Base-by-base conservation (phyloP, 2,888 invertebrate genomes). In the Dynastes grantii region DNA sequence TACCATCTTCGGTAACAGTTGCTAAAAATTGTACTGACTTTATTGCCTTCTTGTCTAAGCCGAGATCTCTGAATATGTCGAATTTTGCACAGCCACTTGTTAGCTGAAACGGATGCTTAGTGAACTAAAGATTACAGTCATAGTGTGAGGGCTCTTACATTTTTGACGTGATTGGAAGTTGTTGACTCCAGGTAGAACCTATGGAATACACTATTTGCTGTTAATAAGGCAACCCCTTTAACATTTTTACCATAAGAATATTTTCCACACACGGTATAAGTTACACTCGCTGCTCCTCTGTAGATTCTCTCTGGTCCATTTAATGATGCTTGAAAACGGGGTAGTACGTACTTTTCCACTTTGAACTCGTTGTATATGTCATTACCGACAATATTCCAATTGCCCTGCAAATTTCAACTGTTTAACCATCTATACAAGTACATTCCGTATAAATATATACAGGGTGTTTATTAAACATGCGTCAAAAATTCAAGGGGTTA, bases 191-290 rank as follows among this genome's bases (percentile, higher is more conserved):
- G 84, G 83, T 6, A 29, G 5, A 37, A 83, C 45, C 82, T 83
- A 79, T 86, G 85, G 82, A 4, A 16, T 2, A 32, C 0, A 40
- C 11, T 2, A 32, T 73, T 84, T 16, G 87, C 79, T 87, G 89
- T 90, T 58, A 91, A 83, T n/a, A 89, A 85, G 82, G 90, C 85
- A 79, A 88, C 84, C 13, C 93, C 93, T 78, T 90, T 89, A 0
- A 93, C 92, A 1, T 91, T 90, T 84, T 91, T 91, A 1, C 93
- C 93, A 83, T 92, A 92, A 2, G 92, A 91, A 85, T 93, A 91
- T 91, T 89, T 91, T 0, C 91, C 92, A 83, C 92, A 92, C 16
- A 92, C 90, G 76, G 88, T 89, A 85, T 91, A 90, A 9, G 88
- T 88, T 0, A 91, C 87, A 22, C 85, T 85, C 37, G 88, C 85